These are phyloP conservation scores for Melanargia galathea DNA, from an alignment of 2,888 invertebrate species.

Conservation along the genomic window DNA sequence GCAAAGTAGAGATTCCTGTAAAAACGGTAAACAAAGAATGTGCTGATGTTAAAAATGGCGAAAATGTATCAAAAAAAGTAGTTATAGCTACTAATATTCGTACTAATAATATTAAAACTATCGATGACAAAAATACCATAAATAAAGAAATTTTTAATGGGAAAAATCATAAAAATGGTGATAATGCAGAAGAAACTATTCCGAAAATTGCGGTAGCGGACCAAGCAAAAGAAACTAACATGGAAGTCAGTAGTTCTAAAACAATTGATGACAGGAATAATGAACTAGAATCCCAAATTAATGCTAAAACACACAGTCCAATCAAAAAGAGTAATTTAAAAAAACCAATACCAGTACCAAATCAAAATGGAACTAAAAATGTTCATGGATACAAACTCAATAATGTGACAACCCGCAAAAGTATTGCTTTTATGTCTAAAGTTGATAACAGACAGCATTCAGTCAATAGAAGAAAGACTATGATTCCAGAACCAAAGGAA, in stretches of 20 bases:
- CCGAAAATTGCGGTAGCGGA: not conserved
- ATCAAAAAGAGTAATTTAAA: conserved; percentile 1
- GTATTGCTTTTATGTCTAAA: conserved; percentile 23
- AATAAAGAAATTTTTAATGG: not conserved
- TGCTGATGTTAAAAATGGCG: conserved; percentile 10
- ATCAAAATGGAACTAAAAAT: not conserved
- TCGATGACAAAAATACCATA: not conserved
- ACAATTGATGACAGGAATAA: not conserved
- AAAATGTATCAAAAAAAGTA: not conserved
- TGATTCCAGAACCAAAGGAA: conserved; percentile 40
- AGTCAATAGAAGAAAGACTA: conserved; percentile 46
- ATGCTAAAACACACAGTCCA: not conserved
- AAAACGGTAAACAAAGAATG: conserved; percentile 9
- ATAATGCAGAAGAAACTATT: conserved; percentile 2
- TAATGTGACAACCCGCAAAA: conserved; percentile 22
- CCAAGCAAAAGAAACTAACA: not conserved
- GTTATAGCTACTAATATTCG: not conserved
- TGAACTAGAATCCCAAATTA: conserved; percentile 14
- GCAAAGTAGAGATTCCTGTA: not conserved
- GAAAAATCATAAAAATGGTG: conserved; percentile 4
- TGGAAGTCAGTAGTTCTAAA: not conserved
- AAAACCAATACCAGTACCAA: conserved; percentile 17
- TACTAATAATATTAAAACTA: not conserved
- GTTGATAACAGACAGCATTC: conserved; percentile 34
- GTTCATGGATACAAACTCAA: conserved; percentile 14